These are phyloP conservation scores for Cataglyphis altisquamis DNA, from an alignment of 2,888 invertebrate species.

Conservation along the genomic window DNA sequence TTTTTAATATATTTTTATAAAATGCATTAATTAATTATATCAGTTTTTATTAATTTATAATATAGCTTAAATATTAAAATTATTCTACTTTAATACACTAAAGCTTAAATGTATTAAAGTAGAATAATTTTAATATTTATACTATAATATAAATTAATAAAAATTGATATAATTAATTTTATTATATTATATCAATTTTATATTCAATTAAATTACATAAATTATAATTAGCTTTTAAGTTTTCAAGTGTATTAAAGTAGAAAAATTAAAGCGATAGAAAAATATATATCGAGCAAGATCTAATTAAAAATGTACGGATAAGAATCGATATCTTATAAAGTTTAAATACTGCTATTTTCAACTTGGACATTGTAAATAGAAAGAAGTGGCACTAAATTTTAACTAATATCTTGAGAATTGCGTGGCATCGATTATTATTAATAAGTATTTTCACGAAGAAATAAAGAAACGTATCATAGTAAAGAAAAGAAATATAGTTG, in stretches of 20 bases:
- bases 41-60: slow-evolving; percentile 5
- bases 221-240: no score
- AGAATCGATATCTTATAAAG: background rate
- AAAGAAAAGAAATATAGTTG: background rate
- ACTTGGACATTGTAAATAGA: background rate
- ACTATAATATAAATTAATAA: background rate
- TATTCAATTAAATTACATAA: no score
- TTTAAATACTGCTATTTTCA: background rate
- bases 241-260: background rate
- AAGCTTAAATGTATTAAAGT: no score
- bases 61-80: background rate
- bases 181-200: no score
- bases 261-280: background rate
- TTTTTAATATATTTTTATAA: background rate
- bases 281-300: background rate
- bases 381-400: background rate
- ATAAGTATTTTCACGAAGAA: background rate
- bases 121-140: background rate
- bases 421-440: background rate
- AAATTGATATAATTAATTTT: background rate
- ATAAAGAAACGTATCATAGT: background rate
- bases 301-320: background rate
- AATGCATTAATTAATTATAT: background rate
- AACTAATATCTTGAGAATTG: background rate
- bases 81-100: background rate